Percentiles rank a stretch among this genome's conserved stretches.
Conservation (phyloP, 2,113 vertebrate species). For the Seriola rivoliana region DNA sequence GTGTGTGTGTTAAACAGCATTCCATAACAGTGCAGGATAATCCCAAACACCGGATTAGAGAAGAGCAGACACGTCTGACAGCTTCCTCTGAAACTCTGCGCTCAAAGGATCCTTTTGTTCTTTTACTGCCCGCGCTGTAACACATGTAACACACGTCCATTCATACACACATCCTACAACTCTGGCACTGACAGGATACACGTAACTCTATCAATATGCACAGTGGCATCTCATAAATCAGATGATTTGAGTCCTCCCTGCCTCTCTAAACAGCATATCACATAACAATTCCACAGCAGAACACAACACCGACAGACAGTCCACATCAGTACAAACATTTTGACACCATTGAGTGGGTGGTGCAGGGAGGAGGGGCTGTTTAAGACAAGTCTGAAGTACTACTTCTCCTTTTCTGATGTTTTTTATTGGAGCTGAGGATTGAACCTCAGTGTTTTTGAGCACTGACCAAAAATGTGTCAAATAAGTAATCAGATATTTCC, state of each 20-base stretch:
- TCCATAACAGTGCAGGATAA: conserved; percentile 51
- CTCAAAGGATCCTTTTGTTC: conserved; percentile 74
- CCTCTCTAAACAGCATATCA: conserved; percentile 42
- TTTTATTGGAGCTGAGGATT: not conserved
- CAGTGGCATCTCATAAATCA: conserved; percentile 5
- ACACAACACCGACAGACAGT: conserved; percentile 20
- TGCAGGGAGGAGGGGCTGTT: not conserved
- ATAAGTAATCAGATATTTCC: too few relatives aligned
- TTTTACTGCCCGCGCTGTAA: conserved; percentile 17
- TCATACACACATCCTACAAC: not conserved
- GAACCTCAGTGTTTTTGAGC: not conserved
- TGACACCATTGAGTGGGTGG: conserved; percentile 15
- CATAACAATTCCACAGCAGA: not conserved
- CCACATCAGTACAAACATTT: conserved; percentile 19
- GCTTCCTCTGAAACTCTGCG: conserved; percentile 31
- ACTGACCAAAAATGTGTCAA: not conserved
- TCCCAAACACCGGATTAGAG: conserved; percentile 68
- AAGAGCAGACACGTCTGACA: conserved; percentile 61
- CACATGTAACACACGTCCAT: conserved; percentile 14
- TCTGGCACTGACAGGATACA: conserved; percentile 15
- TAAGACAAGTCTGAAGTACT: not conserved
- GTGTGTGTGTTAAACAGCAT: conserved; percentile 54
- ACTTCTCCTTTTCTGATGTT: not conserved
- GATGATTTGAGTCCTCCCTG: not conserved
- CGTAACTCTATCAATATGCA: not conserved